These are phyloP conservation scores for Hucho hucho DNA, from an alignment of 2,113 vertebrate species.

Conservation along the genomic window DNA sequence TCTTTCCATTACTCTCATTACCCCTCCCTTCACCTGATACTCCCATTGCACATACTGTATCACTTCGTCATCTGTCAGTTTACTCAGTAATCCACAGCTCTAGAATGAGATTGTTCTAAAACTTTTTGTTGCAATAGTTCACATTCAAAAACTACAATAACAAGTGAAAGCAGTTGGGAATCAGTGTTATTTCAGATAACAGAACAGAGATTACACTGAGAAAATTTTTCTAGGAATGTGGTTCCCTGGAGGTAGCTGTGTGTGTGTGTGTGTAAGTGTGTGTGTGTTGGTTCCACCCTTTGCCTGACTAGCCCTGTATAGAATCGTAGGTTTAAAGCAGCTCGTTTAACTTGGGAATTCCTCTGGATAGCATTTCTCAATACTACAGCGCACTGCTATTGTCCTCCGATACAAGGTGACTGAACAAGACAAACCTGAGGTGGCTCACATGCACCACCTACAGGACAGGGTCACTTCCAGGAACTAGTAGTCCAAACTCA, in stretches of 20 bases:
- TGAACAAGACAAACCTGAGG: no score
- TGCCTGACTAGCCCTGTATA: constrained; percentile 7
- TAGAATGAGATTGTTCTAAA: not conserved
- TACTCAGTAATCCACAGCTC: not conserved
- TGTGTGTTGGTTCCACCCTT: not conserved
- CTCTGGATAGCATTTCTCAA: constrained; percentile 10
- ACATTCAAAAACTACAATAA: constrained; percentile 31
- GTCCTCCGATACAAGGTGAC: no score
- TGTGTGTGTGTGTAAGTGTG: constrained; percentile 5
- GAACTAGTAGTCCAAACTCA: no score
- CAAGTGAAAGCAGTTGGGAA: not conserved
- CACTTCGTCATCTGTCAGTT: no score
- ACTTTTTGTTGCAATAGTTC: not conserved
- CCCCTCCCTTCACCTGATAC: no score
- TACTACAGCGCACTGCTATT: not conserved
- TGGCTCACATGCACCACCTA: no score
- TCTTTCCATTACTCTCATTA: no score
- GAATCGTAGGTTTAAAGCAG: not conserved
- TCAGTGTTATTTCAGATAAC: not conserved
- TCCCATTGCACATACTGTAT: no score
- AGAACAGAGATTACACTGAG: not conserved
- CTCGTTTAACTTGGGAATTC: not conserved
- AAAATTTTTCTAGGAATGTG: constrained; percentile 23
- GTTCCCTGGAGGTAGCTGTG: not conserved
- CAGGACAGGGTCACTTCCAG: no score